A percentile compares a stretch with the other conserved stretches of the same genome.
These are phyloP conservation scores for Temnothorax rugatulus DNA, from an alignment of 2,888 invertebrate species.

Conservation along the genomic window DNA sequence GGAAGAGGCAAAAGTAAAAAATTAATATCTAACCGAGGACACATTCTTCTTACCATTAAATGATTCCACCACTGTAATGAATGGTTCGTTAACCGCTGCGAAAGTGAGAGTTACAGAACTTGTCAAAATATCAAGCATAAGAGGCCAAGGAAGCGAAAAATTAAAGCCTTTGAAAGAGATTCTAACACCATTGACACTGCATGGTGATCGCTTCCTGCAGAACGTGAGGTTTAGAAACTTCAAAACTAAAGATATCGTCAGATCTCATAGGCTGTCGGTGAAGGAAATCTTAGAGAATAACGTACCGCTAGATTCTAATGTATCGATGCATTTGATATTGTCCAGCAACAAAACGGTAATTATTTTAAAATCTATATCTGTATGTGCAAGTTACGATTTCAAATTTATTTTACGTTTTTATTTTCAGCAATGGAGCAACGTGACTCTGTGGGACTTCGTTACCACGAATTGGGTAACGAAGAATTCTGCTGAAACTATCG, in stretches of 20 bases:
- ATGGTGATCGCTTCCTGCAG: slow-evolving; percentile 85
- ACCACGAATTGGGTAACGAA: slow-evolving; percentile 81
- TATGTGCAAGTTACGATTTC: not conserved
- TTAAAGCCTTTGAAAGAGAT: slow-evolving; percentile 86
- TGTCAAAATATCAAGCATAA: slow-evolving; percentile 85
- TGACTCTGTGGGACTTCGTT: slow-evolving; percentile 84
- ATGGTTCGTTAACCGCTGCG: slow-evolving; percentile 69
- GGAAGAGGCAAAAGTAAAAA: no score
- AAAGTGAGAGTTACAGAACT: slow-evolving; percentile 82
- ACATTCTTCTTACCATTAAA: slow-evolving; percentile 77
- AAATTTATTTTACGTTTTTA: slow-evolving; percentile 23
- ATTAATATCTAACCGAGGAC: slow-evolving; percentile 65
- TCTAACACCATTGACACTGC: slow-evolving; percentile 84
- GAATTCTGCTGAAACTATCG: slow-evolving; percentile 84
- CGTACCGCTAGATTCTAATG: slow-evolving; percentile 80
- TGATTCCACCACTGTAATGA: slow-evolving; percentile 66
- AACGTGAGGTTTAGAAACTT: slow-evolving; percentile 86
- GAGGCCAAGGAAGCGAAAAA: slow-evolving; percentile 85
- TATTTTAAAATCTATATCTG: slow-evolving; percentile 23
- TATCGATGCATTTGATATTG: slow-evolving; percentile 84
- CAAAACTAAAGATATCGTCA: slow-evolving; percentile 81
- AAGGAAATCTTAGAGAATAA: slow-evolving; percentile 81
- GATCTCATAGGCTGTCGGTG: slow-evolving; percentile 79
- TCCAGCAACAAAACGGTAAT: slow-evolving; percentile 80
- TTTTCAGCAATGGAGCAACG: slow-evolving; percentile 84